phyloP scores from a whole-genome alignment of 2,797 vertebrate species.

The Xenentodon cancila region DNA sequence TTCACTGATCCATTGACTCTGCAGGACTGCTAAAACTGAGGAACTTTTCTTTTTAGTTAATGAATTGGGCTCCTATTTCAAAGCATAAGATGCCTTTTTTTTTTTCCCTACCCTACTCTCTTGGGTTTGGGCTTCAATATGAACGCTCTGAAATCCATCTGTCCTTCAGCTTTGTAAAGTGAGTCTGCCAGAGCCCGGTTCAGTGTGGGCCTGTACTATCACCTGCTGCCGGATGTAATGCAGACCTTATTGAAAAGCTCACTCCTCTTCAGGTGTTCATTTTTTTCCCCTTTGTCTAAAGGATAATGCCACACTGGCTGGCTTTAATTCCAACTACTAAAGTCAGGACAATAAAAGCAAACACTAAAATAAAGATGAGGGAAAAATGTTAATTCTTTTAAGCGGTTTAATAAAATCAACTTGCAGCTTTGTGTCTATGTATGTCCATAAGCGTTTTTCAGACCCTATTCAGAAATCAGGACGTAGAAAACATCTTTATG shows the following conservation, averaged over 20 bases:
- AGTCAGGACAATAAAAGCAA: conserved; percentile 5
- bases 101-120: conserved; percentile 11
- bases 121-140: conserved; percentile 43
- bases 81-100: conserved; percentile 35
- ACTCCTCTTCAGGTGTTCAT: not conserved
- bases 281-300: not conserved
- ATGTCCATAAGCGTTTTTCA: conserved; percentile 36
- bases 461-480: conserved; percentile 55
- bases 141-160: conserved; percentile 51
- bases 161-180: conserved; percentile 11
- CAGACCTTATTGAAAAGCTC: conserved; percentile 23
- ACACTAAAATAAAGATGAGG: not conserved
- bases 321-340: not conserved
- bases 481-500: conserved; percentile 58
- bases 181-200: not conserved
- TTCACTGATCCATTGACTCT: conserved; percentile 54
- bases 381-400: conserved; percentile 15
- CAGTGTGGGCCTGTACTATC: not conserved
- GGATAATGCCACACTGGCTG: not conserved
- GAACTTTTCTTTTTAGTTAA: conserved; percentile 58
- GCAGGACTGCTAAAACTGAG: conserved; percentile 58
- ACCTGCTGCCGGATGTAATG: conserved; percentile 6
- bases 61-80: conserved; percentile 54
- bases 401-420: conserved; percentile 9
- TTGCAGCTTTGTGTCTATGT: conserved; percentile 10